A percentile compares a stretch with the other conserved stretches of the same genome.
phyloP scores from a whole-genome alignment of 2,888 invertebrate genomes.

The Tipula confusa region DNA sequence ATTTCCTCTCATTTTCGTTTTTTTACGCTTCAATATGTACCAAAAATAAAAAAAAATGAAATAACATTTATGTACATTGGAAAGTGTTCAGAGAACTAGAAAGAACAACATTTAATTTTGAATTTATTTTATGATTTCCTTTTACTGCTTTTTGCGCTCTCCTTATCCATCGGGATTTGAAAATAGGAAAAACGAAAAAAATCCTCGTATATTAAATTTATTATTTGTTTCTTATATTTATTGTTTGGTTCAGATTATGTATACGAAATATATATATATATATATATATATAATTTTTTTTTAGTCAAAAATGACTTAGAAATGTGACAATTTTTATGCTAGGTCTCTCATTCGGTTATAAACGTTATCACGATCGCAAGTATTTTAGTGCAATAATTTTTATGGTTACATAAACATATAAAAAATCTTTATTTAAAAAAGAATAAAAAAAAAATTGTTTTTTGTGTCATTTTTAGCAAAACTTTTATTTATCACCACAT shows the following conservation, averaged over 20 bases:
- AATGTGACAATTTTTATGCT: background rate
- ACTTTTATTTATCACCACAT: constrained; percentile 14
- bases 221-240: background rate
- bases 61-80: background rate
- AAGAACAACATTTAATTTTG: background rate
- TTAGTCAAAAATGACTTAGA: background rate
- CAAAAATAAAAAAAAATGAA: no score
- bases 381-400: background rate
- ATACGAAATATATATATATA: no score
- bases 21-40: no score
- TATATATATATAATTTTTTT: no score
- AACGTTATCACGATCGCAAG: background rate
- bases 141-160: background rate
- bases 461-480: background rate
- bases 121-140: background rate
- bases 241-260: background rate
- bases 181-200: background rate
- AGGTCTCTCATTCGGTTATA: background rate
- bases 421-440: constrained; percentile 21
- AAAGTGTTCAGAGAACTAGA: background rate
- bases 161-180: background rate
- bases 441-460: background rate
- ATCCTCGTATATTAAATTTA: background rate
- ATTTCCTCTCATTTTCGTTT: no score
- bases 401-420: background rate